Conservation (phyloP, 2,888 invertebrate species). For the Eupithecia tripunctaria region DNA sequence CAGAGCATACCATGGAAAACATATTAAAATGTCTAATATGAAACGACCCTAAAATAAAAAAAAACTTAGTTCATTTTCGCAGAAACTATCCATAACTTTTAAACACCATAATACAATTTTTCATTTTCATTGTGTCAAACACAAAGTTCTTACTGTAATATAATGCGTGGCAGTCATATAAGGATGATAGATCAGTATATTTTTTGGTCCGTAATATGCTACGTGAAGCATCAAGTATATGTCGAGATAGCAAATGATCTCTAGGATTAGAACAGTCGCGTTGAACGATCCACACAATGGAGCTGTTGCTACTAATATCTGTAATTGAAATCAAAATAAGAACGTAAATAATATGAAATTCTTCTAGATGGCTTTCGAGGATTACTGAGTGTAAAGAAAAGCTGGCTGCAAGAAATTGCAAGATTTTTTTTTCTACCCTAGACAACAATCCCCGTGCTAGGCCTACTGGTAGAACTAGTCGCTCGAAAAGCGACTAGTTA, state of each 20-base stretch:
- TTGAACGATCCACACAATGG: constrained; percentile 66
- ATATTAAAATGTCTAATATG: constrained; percentile 71
- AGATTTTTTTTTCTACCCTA: too few relatives aligned
- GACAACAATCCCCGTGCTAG: too few relatives aligned
- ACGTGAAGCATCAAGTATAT: constrained; percentile 81
- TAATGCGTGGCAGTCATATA: constrained; percentile 80
- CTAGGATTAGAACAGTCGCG: constrained; percentile 63
- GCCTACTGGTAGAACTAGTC: too few relatives aligned
- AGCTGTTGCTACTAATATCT: constrained; percentile 73
- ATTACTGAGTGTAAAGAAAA: not conserved
- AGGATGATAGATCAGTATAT: constrained; percentile 81
- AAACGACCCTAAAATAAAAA: constrained; percentile 69
- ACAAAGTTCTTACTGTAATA: constrained; percentile 58
- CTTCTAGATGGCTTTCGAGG: not conserved
- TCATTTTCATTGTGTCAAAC: not conserved
- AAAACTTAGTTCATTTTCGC: constrained; percentile 7
- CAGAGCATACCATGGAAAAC: constrained; percentile 78
- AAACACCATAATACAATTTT: not conserved
- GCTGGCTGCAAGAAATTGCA: not conserved
- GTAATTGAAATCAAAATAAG: constrained; percentile 40
- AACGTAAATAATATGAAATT: too few relatives aligned
- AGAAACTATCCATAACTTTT: not conserved
- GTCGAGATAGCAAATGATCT: constrained; percentile 76
- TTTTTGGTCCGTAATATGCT: constrained; percentile 77
- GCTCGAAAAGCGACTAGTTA: too few relatives aligned